Base-by-base conservation (phyloP, 2,113 vertebrate species). In the Ctenomys sociabilis region DNA sequence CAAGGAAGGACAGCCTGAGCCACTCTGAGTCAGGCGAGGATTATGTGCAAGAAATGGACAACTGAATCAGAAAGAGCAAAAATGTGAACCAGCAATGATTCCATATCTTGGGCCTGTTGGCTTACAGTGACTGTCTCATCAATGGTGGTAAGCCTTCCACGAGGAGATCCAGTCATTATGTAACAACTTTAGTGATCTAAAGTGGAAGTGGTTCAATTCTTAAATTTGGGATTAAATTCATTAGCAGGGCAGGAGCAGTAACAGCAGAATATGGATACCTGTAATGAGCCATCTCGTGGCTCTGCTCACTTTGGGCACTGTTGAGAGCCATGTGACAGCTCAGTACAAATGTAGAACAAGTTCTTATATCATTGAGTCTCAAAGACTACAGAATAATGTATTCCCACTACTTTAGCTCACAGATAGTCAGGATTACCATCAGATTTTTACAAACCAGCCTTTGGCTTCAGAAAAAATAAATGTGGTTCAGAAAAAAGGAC, bases 361-460 rank as follows among this genome's bases (percentile, higher is more conserved):
- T 21, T 88, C 10, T 13, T 26, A 8, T 8, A 82, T 77, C 77
- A 63, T 43, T 81, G 49, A 7, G 32, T 86, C 49, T 63, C 68
- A 45, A 80, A 68, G 70, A 78, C 35, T 57, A 75, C 26, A 63
- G 19, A 59, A 94, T 32, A 78, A 84, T 35, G 70, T 77, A 4
- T 43, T 85, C 81, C 84, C 91, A 61, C 52, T 61, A 21, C 13
- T 37, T 78, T 72, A 66, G 37, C 28, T 84, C 88, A 88, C n/a
- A 94, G 83, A 82, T 19, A 45, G 5, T 91, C 28, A 61, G 85
- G 35, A n/a, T 91, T 81, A 96, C 52, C 84, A 35, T 73, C 21
- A 32, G 77, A 90, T 85, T 93, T 49, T 85, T 77, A 94, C 78
- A 94, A 43, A 73, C 43, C 24, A 88, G 66, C 88, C 54, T 40